phyloP scores from a whole-genome alignment of 2,888 invertebrate species.

The Hypercompe scribonia region DNA sequence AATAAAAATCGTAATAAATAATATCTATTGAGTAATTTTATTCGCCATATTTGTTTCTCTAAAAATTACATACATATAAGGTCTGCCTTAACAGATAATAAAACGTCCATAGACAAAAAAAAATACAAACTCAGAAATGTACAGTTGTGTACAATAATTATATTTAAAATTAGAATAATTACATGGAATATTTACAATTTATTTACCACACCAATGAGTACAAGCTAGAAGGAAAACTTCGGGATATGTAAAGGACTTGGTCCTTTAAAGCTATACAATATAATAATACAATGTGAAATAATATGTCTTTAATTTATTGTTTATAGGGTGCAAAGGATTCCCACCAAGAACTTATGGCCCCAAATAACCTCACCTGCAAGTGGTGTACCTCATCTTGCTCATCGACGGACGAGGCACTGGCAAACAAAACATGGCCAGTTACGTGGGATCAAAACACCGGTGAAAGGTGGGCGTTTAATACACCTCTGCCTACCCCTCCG shows the following conservation, averaged over 20 bases:
- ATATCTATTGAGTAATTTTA: constrained; percentile 17
- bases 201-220: constrained; percentile 23
- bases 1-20: background rate
- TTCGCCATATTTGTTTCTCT: background rate
- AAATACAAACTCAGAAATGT: constrained; percentile 28
- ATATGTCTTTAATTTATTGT: constrained; percentile 14
- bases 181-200: constrained; percentile 47
- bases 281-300: constrained; percentile 28
- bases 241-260: constrained; percentile 43
- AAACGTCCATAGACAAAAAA: constrained; percentile 23
- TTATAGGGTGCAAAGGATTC: too few species aligned
- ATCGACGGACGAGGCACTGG: too few species aligned
- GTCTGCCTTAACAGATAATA: constrained; percentile 20
- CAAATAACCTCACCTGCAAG: too few species aligned
- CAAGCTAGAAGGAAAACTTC: constrained; percentile 44
- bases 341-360: too few species aligned
- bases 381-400: too few species aligned
- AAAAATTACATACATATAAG: background rate
- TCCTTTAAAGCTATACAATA: constrained; percentile 31
- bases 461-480: too few species aligned
- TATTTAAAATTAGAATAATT: constrained; percentile 32
- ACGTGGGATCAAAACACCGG: too few species aligned
- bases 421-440: too few species aligned
- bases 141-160: constrained; percentile 35
- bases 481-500: too few species aligned